Percentiles rank a stretch among this genome's conserved stretches.
phyloP scores from a whole-genome alignment of 1,140 invertebrate species.

The Brachionus rubens region DNA sequence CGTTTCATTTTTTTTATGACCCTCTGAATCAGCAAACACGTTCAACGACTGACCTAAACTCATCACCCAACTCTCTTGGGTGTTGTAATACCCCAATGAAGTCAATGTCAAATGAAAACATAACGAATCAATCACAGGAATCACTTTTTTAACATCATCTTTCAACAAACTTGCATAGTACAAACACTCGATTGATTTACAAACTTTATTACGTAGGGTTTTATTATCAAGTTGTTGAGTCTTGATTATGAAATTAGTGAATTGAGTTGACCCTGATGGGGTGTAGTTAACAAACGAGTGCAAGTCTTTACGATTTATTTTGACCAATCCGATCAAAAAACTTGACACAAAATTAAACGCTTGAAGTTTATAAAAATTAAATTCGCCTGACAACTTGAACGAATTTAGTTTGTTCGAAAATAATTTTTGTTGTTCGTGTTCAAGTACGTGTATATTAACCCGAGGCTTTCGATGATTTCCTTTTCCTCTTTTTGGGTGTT shows the following conservation, averaged over 20 bases:
- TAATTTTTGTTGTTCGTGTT: constrained; percentile 8
- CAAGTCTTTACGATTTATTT: too few species aligned
- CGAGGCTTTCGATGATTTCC: constrained; percentile 91
- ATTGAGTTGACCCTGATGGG: background rate
- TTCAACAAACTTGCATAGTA: background rate
- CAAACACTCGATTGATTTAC: background rate
- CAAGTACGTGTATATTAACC: constrained; percentile 65
- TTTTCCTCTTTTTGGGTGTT: constrained; percentile 81
- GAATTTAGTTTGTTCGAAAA: constrained; percentile 26
- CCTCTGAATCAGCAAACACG: too few species aligned
- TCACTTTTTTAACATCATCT: background rate
- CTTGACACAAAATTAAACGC: constrained; percentile 39
- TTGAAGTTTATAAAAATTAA: background rate
- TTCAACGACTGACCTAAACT: too few species aligned
- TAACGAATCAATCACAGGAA: constrained; percentile 10
- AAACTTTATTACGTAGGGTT: background rate
- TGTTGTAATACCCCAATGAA: background rate
- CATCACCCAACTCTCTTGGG: too few species aligned
- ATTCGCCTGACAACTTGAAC: constrained; percentile 1
- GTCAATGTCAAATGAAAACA: background rate
- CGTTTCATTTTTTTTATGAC: constrained; percentile 61
- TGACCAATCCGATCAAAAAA: constrained; percentile 8
- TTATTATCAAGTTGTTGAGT: constrained; percentile 4
- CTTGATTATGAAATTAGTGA: constrained; percentile 17
- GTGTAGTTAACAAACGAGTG: background rate